Conservation (phyloP, 2,888 invertebrate species). For the Tenodera sinensis region DNA sequence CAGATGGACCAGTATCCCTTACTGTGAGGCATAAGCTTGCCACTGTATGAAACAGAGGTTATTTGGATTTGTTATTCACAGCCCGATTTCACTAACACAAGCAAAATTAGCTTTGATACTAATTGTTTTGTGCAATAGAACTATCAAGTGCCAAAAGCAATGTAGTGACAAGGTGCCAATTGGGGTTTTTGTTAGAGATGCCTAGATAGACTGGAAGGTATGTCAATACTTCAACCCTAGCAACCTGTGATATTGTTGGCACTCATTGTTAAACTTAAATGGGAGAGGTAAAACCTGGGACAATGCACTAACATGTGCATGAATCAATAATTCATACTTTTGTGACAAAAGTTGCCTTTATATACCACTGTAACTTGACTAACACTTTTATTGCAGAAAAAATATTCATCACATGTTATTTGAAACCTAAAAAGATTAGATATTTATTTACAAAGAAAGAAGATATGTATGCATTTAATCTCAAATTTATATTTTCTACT, state of each 20-base stretch:
- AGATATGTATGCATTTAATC: not conserved
- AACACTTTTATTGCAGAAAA: not conserved
- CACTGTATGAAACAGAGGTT: not conserved
- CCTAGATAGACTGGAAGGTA: not conserved
- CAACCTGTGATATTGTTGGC: not conserved
- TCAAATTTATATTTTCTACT: not conserved
- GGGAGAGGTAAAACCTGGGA: not conserved
- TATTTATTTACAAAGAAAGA: not conserved
- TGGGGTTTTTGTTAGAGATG: not conserved
- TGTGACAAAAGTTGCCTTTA: not conserved
- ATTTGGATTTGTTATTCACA: not conserved
- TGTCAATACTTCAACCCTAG: not conserved
- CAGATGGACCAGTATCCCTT: slow-evolving; percentile 75
- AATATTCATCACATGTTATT: not conserved
- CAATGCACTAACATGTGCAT: not conserved
- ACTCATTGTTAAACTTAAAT: not conserved
- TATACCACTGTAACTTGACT: not conserved
- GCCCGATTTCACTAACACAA: not conserved
- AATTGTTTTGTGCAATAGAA: not conserved
- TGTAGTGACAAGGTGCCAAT: not conserved
- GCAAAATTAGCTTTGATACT: not conserved
- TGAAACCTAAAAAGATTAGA: not conserved
- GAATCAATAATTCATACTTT: not conserved
- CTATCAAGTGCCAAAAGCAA: not conserved
- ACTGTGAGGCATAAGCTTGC: slow-evolving; percentile 43